Conservation (phyloP, 1,140 invertebrate species). For the Adelges cooleyi region DNA sequence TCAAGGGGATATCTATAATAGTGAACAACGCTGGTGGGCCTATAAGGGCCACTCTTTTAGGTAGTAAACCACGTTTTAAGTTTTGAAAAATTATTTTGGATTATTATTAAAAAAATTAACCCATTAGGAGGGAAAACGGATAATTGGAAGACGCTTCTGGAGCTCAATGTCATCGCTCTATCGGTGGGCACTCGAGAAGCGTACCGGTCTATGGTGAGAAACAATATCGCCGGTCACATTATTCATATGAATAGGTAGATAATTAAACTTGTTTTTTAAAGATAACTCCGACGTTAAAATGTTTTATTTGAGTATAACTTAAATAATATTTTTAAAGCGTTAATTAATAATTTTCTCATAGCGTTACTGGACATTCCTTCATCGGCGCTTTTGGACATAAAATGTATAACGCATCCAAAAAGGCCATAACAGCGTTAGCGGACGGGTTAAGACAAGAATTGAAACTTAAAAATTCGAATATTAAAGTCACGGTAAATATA, state of each 20-base stretch:
- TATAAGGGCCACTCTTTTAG: constrained; percentile 20
- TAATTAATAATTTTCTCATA: too few species aligned
- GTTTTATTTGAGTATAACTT: too few species aligned
- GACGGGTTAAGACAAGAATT: constrained; percentile 49
- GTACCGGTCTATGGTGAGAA: constrained; percentile 42
- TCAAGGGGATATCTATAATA: constrained; percentile 43
- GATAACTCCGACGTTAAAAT: too few species aligned
- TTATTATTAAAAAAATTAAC: too few species aligned
- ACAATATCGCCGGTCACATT: constrained; percentile 36
- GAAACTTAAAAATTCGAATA: constrained; percentile 41
- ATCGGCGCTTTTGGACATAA: constrained; percentile 35
- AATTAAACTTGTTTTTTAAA: too few species aligned
- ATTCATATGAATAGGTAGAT: constrained; percentile 39
- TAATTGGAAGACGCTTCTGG: constrained; percentile 36
- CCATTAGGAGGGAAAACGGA: too few species aligned
- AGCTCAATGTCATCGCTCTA: constrained; percentile 47
- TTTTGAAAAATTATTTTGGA: too few species aligned
- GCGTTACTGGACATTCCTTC: constrained; percentile 35
- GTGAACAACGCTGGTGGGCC: constrained; percentile 32
- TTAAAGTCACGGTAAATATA: constrained; percentile 46
- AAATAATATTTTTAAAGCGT: constrained; percentile 27
- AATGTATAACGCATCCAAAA: constrained; percentile 49
- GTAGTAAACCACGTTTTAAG: too few species aligned
- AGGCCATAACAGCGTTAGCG: constrained; percentile 46
- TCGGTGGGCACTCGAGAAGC: constrained; percentile 44